phyloP scores from a whole-genome alignment of 2,113 vertebrate species.

The Pica pica region DNA sequence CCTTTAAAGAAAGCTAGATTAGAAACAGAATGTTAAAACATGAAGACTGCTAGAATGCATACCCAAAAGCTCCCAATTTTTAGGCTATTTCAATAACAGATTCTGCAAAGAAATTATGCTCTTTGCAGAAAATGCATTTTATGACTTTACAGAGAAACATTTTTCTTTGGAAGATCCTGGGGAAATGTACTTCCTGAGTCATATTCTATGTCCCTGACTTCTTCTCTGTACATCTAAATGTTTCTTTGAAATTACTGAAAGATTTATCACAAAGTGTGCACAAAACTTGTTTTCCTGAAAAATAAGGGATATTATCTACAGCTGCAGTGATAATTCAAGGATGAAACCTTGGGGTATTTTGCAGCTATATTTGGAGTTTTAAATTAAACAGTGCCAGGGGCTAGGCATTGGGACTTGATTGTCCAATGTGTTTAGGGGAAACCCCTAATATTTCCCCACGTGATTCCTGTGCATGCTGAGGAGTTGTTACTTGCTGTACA shows the following conservation, averaged over 20 bases:
- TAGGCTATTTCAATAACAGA: not conserved
- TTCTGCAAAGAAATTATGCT: not conserved
- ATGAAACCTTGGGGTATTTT: not conserved
- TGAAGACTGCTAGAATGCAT: not conserved
- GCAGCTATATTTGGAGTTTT: not conserved
- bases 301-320: not conserved
- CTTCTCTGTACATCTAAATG: not conserved
- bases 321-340: not conserved
- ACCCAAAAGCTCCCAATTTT: not conserved
- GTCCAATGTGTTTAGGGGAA: not conserved
- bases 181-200: not conserved
- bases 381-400: not conserved
- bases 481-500: not conserved
- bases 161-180: not conserved
- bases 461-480: not conserved
- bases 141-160: not conserved
- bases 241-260: not conserved
- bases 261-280: not conserved
- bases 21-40: not conserved
- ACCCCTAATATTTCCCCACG: not conserved
- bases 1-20: not conserved
- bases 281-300: not conserved
- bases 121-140: not conserved
- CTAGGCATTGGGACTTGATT: not conserved
- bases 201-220: not conserved